Evolutionary conservation across 2,888 invertebrate genomes (phyloP), one percentile per base, ranked within the genome.

Genomic region (Brachyopa scutellaris): DNA sequence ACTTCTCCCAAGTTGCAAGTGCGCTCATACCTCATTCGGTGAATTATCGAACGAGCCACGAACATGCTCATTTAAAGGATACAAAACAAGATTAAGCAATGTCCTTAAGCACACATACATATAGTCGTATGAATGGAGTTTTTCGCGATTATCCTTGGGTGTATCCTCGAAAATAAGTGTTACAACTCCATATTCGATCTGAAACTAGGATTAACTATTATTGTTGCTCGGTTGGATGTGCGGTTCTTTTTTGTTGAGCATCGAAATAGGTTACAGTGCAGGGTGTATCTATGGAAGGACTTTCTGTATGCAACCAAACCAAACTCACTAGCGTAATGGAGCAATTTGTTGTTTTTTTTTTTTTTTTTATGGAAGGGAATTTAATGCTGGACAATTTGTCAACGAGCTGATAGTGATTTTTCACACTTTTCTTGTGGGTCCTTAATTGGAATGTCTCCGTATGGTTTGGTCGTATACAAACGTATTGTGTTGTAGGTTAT

Each of bases 381-480:
- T 79, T 73, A 74, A 79, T 74, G 79, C 53, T 47, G 55, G 79
- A 74, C 79, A 67, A 79, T 79, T 79, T 79, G 79, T 79, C 79
- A 79, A 79, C 79, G 66, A 47, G 74, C 79, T 79, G 79, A 79
- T 79, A 79, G 79, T 74, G 74, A 79, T 79, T 79, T 79, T 79
- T 79, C 79, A 74, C 73, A 74, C 74, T 79, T 79, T 79, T 74
- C 74, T 79, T 79, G 53, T 67, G 31, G 61, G 67, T 55, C 59
- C 79, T 74, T 79, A 79, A 79, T 79, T 79, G 73, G 79, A 79
- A 74, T 79, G 79, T 79, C 79, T 79, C 73, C 33, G 33, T 36
- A n/a, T n/a, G n/a, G 55, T 51, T 36, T 51, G 36, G n/a, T 40
- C 23, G 49, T 29, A n/a, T n/a, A n/a, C n/a, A n/a, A n/a, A n/a